Conservation (phyloP, 1,140 invertebrate genomes). For the Lepidotrigona ventralis region DNA sequence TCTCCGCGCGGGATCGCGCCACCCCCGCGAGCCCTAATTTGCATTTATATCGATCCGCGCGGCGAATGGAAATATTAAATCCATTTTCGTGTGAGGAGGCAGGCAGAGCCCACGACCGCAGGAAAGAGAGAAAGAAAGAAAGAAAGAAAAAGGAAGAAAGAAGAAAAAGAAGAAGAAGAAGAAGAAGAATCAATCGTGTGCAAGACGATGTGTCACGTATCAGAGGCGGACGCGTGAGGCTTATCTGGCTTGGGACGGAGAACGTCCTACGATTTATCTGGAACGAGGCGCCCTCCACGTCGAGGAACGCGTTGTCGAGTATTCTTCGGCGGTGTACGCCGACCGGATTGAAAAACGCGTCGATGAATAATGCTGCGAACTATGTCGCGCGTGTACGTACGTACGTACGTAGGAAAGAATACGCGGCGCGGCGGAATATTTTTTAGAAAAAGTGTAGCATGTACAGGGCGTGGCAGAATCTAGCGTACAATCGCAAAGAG, state of each 20-base stretch:
- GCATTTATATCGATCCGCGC: slow-evolving; percentile 70
- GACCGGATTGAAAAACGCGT: slow-evolving; percentile 10
- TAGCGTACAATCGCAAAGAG: not conserved
- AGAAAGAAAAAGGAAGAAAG: too few relatives aligned
- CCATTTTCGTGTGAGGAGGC: slow-evolving; percentile 54
- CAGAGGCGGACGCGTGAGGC: not conserved
- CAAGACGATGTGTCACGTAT: slow-evolving; percentile 47
- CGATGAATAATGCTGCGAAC: slow-evolving; percentile 21
- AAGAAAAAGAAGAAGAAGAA: slow-evolving; percentile 23
- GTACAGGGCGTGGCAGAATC: not conserved
- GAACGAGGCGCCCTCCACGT: not conserved
- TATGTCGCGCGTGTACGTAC: not conserved
- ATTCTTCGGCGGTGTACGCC: not conserved
- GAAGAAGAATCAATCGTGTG: slow-evolving; percentile 59
- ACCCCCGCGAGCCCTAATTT: slow-evolving; percentile 57
- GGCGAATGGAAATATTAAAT: slow-evolving; percentile 70
- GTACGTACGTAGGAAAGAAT: not conserved
- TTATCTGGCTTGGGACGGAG: slow-evolving; percentile 34
- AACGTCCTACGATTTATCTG: slow-evolving; percentile 38
- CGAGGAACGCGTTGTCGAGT: not conserved
- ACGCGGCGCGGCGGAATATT: not conserved
- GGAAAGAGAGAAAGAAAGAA: too few relatives aligned
- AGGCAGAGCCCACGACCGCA: slow-evolving; percentile 12
- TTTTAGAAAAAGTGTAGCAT: not conserved
- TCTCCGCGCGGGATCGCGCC: slow-evolving; percentile 4